phyloP scores from a whole-genome alignment of 2,113 vertebrate species.

The Arothron firmamentum region DNA sequence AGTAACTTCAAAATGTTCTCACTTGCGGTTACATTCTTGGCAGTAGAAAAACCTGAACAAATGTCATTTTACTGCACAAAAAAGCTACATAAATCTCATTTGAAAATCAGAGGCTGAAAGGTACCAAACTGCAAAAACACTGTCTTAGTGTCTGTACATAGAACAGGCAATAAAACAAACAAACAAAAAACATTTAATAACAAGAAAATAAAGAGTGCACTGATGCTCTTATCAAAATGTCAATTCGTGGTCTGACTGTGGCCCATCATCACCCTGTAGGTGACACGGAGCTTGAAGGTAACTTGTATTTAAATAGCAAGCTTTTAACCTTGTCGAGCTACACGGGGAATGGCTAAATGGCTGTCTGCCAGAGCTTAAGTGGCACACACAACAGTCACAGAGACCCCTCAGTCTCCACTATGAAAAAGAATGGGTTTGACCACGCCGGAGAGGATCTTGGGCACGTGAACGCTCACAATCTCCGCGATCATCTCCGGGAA shows the following conservation, averaged over 20 bases:
- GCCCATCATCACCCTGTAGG: constrained; percentile 1
- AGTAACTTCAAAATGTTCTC: constrained; percentile 24
- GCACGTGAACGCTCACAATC: constrained; percentile 95
- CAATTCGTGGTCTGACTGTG: background rate
- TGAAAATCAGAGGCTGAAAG: constrained; percentile 45
- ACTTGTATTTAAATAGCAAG: constrained; percentile 16
- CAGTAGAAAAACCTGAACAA: constrained; percentile 24
- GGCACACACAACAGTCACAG: background rate
- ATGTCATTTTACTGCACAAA: constrained; percentile 44
- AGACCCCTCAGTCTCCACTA: constrained; percentile 59
- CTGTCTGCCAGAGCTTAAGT: background rate
- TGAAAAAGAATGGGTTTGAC: constrained; percentile 96
- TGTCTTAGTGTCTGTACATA: constrained; percentile 18
- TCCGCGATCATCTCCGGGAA: constrained; percentile 98
- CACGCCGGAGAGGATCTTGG: constrained; percentile 94
- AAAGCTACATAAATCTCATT: constrained; percentile 22
- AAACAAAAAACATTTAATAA: constrained; percentile 19
- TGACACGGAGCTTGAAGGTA: background rate
- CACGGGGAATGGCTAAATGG: background rate
- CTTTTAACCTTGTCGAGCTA: background rate
- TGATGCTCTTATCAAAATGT: constrained; percentile 16
- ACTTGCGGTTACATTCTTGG: constrained; percentile 47
- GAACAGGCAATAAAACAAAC: constrained; percentile 41
- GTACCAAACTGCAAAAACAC: constrained; percentile 34
- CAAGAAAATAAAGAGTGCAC: constrained; percentile 4